Base-by-base conservation (phyloP, 2,797 vertebrate species). In the Adrianichthys oophorus region DNA sequence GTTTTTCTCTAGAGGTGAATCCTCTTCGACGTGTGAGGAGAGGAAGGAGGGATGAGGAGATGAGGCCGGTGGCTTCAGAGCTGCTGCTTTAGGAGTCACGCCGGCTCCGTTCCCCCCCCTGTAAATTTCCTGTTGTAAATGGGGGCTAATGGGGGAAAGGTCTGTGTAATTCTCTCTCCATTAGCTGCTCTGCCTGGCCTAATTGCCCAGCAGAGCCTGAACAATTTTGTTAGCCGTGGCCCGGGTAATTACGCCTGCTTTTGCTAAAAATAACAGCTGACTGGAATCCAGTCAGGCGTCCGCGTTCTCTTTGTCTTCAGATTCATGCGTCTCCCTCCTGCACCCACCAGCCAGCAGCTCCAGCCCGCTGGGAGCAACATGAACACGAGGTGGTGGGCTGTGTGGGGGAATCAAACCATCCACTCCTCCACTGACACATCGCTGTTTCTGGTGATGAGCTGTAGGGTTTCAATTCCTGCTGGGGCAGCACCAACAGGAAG, bases 191-290 rank as follows among this genome's bases (percentile, higher is more conserved):
- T 64, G 87, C 79, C 76, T 72, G 87, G 71, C 87, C 91, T 91
- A 91, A 92, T 92, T 91, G 89, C 82, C 85, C 83, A 85, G 83
- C 85, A 79, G 71, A 90, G 91, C 89, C 86, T 89, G 86, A 91
- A 90, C 90, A 89, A 90, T 91, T 90, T 90, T 65, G 88, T 91
- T 89, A 87, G 86, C 85, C 81, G 72, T 87, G 87, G 86, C 85
- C 84, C 16, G 73, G 80, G 78, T 90, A 88, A 91, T 92, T 91
- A 89, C 80, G 85, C 82, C 85, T 72, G 81, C 82, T 89, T 83
- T 79, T 79, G 84, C 88, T 90, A 89, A 91, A 91, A 90, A 92
- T 88, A 92, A 84, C 85, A 78, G 72, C 63, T 56, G 45, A 57
- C 62, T 75, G 37, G 66, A 67, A 80, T 65, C 73, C 72, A 72